Evolutionary conservation across 2,113 vertebrate species (phyloP).

Genomic region (Dunckerocampus dactyliophorus): DNA sequence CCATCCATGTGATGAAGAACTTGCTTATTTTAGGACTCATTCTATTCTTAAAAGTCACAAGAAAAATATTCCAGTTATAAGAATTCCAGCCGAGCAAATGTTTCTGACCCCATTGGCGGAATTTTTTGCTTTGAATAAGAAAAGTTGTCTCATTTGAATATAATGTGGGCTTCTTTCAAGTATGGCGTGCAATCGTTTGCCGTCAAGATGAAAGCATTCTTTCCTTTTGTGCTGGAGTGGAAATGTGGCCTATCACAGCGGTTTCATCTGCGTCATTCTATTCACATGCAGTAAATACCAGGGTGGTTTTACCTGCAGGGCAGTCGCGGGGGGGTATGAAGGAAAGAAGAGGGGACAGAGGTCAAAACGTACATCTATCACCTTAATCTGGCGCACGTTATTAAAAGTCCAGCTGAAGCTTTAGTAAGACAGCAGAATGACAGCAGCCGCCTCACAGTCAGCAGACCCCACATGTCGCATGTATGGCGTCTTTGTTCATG

Average conservation of each 20-base stretch:
- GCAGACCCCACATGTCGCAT: conserved; percentile 26
- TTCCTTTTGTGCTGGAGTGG: conserved; percentile 39
- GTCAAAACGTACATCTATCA: conserved; percentile 46
- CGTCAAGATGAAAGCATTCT: conserved; percentile 45
- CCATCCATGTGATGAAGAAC: no score
- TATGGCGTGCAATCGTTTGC: conserved; percentile 56
- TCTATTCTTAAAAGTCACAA: no score
- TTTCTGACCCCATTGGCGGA: no score
- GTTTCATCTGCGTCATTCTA: conserved; percentile 22
- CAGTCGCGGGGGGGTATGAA: conserved; percentile 16
- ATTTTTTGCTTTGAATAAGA: no score
- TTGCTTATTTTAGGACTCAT: no score
- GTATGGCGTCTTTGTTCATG: conserved; percentile 33
- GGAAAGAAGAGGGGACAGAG: conserved; percentile 2
- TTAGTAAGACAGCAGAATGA: conserved; percentile 38
- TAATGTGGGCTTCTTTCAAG: no score
- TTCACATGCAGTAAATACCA: conserved; percentile 52
- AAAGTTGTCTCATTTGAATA: no score
- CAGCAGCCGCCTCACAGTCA: conserved; percentile 20
- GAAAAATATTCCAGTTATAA: no score
- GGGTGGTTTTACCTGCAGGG: conserved; percentile 56
- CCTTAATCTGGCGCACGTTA: conserved; percentile 42
- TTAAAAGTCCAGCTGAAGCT: conserved; percentile 24
- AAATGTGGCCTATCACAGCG: conserved; percentile 50
- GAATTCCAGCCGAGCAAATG: no score